Percentiles rank a stretch among this genome's conserved stretches.
These are phyloP conservation scores for Siniperca scherzeri DNA, from an alignment of 2,797 vertebrate genomes.

Conservation along the genomic window DNA sequence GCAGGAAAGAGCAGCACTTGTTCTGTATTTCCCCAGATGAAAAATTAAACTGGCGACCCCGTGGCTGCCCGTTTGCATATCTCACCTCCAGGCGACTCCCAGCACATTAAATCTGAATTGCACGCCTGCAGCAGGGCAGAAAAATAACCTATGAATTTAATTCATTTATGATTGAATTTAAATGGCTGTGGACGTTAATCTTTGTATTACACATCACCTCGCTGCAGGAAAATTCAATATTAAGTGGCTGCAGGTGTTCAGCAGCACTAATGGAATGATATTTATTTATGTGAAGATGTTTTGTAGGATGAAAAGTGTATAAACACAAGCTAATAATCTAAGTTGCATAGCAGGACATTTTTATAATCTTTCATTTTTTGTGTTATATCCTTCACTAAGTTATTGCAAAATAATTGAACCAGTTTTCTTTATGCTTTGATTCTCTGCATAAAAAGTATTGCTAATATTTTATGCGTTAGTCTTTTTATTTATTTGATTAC, in stretches of 20 bases:
- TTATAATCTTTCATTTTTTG: not conserved
- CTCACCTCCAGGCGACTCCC: conserved; percentile 49
- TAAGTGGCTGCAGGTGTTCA: conserved; percentile 69
- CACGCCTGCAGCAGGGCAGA: conserved; percentile 36
- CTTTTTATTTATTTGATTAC: not conserved
- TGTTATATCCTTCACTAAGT: not conserved
- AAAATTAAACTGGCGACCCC: conserved; percentile 14
- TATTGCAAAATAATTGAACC: not conserved
- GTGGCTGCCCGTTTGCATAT: conserved; percentile 46
- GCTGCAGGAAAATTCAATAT: conserved; percentile 57
- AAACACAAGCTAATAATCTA: not conserved
- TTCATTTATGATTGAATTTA: conserved; percentile 58
- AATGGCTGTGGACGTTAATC: conserved; percentile 60
- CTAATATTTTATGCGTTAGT: not conserved
- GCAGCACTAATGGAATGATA: conserved; percentile 59
- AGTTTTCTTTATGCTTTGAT: not conserved
- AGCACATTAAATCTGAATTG: conserved; percentile 52
- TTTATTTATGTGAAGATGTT: conserved; percentile 53
- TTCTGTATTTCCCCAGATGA: conserved; percentile 25
- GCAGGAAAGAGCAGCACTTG: conserved; percentile 29
- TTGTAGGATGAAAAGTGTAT: not conserved
- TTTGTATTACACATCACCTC: conserved; percentile 56
- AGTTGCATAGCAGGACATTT: not conserved
- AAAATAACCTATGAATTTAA: conserved; percentile 41
- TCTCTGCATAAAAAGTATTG: not conserved